phyloP scores from a whole-genome alignment of 2,888 invertebrate species.

The Pollenia griseotomentosa region DNA sequence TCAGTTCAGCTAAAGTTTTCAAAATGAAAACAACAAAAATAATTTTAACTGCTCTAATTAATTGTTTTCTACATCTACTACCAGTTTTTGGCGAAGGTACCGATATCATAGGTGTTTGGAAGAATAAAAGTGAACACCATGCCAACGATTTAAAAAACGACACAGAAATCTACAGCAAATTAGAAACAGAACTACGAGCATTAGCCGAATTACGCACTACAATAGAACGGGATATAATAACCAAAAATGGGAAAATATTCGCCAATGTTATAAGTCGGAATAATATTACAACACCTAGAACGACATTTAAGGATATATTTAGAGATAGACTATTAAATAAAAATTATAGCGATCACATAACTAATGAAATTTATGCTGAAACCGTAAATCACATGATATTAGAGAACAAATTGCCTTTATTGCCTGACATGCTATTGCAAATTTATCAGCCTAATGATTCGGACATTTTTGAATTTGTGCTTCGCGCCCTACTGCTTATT shows the following conservation, averaged over 20 bases:
- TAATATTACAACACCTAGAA: neutral
- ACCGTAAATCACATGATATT: conserved; percentile 13
- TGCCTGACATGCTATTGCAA: conserved; percentile 33
- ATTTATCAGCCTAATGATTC: conserved; percentile 22
- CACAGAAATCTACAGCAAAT: neutral
- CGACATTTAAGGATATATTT: conserved; percentile 1
- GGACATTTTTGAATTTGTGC: conserved; percentile 29
- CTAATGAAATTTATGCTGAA: conserved; percentile 37
- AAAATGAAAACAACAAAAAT: too few relatives aligned
- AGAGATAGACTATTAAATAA: neutral
- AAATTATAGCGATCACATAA: conserved; percentile 10
- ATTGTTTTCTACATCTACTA: too few relatives aligned
- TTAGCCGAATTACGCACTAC: conserved; percentile 19
- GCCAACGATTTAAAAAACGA: conserved; percentile 40
- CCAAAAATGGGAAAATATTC: conserved; percentile 38
- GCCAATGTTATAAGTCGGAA: neutral
- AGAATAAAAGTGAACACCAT: conserved; percentile 24
- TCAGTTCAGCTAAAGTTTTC: too few relatives aligned
- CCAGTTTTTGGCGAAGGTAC: neutral
- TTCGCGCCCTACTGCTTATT: conserved; percentile 34
- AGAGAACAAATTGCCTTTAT: neutral
- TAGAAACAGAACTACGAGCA: conserved; percentile 31
- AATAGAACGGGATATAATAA: conserved; percentile 37
- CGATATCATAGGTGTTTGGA: conserved; percentile 21
- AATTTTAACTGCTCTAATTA: too few relatives aligned